Evolutionary conservation across 2,797 vertebrate species (phyloP), one percentile per base, ranked within the genome.

Genomic region (Ctenosaura bakeri): DNA sequence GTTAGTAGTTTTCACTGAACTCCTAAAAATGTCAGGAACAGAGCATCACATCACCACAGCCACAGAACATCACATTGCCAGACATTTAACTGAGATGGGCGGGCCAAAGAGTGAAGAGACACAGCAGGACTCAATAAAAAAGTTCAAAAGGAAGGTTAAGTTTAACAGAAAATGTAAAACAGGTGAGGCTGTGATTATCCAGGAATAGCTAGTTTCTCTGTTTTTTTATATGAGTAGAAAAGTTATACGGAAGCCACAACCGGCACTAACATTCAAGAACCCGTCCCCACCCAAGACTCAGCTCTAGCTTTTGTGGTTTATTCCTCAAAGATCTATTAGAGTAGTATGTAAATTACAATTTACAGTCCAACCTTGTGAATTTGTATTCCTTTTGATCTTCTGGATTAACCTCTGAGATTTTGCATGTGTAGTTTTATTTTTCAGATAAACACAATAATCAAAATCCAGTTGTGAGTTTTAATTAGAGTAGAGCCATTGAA

Each of bases 291-390:
- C 64, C 26, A 85, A 85, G 24, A 59, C 18, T 76, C 26, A 50
- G 35, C 52, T 86, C 35, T 86, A 52, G 38, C 18, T 38, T 56
- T 69, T 71, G 78, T 52, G 52, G 66, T 82, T 88, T 52, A 54
- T 88, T 88, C 66, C 50, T 74, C 77, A 73, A 71, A 85, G 64
- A n/a, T 66, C 32, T 42, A 64, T 22, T 26, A 62, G 52, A 54
- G 64, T 50, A 83, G 24, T 50, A 24, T 35, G 50, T 32, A 74
- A 66, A 35, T 50, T n/a, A 52, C 2, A 35, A 35, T 35, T 13
- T n/a, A 52, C 2, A 35, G 26, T 35, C 22, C 32, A 52, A 4
- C n/a, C 32, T 89, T 52, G 59, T 46, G 85, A 62, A 32, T 62
- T 38, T 29, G 24, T 32, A 9, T 3, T 29, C 35, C 46, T 73